Evolutionary conservation across 2,113 vertebrate species (phyloP).

Genomic region (Gallinago media): DNA sequence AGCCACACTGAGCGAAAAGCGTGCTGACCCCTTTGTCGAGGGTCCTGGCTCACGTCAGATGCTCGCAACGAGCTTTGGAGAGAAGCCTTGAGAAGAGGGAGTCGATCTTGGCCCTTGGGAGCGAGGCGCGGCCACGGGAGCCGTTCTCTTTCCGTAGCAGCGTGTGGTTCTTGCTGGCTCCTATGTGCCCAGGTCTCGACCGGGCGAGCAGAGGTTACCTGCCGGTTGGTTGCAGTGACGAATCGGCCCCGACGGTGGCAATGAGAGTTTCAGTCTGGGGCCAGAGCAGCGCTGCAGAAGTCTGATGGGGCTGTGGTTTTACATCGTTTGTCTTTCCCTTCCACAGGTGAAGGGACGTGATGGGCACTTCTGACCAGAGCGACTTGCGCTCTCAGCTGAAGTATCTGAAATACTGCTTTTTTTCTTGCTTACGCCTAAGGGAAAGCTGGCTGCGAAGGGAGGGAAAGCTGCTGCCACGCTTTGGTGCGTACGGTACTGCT

Average conservation of each 20-base stretch:
- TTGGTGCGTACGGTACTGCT: neutral
- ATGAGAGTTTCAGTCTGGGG: neutral
- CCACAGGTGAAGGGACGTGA: neutral
- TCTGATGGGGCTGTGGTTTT: neutral
- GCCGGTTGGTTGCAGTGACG: no score
- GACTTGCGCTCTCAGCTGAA: neutral
- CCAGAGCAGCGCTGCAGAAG: neutral
- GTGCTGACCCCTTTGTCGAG: rapidly evolving
- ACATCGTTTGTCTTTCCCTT: rapidly evolving
- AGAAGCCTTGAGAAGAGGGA: neutral
- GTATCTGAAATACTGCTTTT: neutral
- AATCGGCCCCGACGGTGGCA: rapidly evolving
- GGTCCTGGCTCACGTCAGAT: rapidly evolving
- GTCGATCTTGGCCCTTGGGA: rapidly evolving
- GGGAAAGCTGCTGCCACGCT: neutral
- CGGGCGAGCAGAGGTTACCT: neutral
- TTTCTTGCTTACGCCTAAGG: rapidly evolving
- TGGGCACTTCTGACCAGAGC: neutral
- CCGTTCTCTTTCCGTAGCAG: rapidly evolving
- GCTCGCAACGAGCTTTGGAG: rapidly evolving
- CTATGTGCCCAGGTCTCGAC: rapidly evolving
- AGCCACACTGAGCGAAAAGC: neutral
- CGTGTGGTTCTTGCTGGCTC: neutral
- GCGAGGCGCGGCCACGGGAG: rapidly evolving
- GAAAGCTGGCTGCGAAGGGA: neutral